Evolutionary conservation across 2,797 vertebrate genomes (phyloP), one percentile per base, ranked within the genome.

Genomic region (Danio choprae): DNA sequence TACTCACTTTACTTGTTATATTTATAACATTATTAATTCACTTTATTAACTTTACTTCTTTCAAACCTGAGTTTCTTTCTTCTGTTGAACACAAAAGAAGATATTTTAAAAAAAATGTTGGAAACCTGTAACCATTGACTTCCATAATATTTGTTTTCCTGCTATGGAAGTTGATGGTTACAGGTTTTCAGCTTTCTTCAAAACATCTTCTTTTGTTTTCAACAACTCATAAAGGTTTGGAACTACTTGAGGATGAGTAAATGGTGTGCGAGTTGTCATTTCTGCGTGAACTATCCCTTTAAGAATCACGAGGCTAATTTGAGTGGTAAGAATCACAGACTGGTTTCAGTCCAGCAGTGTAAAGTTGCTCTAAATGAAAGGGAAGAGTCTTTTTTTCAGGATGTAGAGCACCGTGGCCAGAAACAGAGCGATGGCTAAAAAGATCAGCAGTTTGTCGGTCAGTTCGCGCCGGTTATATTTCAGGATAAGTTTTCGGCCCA

Each of bases 401-500:
- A 99, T 98, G 86, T 98, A 99, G 73, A 98, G 94, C 58, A 99
- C 96, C 0, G 97, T 99, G 55, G 96, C 95, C 12, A 98, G 89
- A 87, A 98, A 98, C 8, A 99, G 94, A 18, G 96, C 96, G 4
- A 98, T 86, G 4, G 97, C 97, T 0, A 99, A 93, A 81, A 98
- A 96, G 89, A 98, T 97, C 6, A 98, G 96, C 74, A 99, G 93
- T 81, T 97, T 98, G 94, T 98, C 97, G 0, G 97, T 98, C 86
- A 98, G 93, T 73, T 99, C 97, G 4, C 97, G 90, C 3, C 97
- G 95, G 69, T 98, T 98, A 84, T 98, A 98, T 79, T 98, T 98
- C 0, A 96, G 95, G 84, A 99, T 98, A n/a, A 98, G 95, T 84
- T 97, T 98, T 81, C 96, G 89, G 0, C 97, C 97, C 82, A 96